Conservation (phyloP, 2,888 invertebrate genomes). For the Hyles lineata region DNA sequence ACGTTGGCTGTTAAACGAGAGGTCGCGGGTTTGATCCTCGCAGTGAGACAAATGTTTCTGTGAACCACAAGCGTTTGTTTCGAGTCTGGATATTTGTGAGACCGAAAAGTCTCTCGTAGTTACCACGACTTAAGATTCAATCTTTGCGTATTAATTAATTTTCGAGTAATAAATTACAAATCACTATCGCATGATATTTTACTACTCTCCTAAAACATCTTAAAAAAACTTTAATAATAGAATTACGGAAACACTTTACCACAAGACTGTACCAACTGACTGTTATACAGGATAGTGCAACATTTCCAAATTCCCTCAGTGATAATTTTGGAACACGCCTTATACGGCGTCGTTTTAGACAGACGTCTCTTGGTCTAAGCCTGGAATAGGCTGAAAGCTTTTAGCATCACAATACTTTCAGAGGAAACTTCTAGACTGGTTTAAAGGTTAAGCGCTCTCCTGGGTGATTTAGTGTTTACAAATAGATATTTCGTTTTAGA, state of each 20-base stretch:
- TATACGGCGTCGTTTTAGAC: slow-evolving; percentile 1
- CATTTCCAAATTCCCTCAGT: not conserved
- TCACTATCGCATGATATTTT: too few relatives aligned
- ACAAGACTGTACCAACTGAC: not conserved
- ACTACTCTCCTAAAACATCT: not conserved
- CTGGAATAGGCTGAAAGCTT: slow-evolving; percentile 15
- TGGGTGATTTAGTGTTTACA: not conserved
- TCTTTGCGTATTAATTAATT: too few relatives aligned
- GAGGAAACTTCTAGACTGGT: not conserved
- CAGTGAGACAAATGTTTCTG: too few relatives aligned
- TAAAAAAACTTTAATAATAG: not conserved
- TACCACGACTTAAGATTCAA: too few relatives aligned
- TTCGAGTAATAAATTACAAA: too few relatives aligned
- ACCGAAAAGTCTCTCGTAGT: too few relatives aligned
- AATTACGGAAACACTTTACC: not conserved
- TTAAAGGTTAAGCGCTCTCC: too few relatives aligned
- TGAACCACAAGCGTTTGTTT: too few relatives aligned
- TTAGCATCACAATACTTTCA: not conserved
- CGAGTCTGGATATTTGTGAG: too few relatives aligned
- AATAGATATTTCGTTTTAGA: too few relatives aligned
- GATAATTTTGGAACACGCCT: slow-evolving; percentile 11
- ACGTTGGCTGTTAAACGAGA: too few relatives aligned
- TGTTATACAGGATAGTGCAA: not conserved
- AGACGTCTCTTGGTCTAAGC: slow-evolving; percentile 2
- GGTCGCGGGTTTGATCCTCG: too few relatives aligned